A percentile compares a stretch with the other conserved stretches of the same genome.
These are phyloP conservation scores for Spea multiplicata DNA, from an alignment of 2,113 vertebrate species.

Conservation along the genomic window DNA sequence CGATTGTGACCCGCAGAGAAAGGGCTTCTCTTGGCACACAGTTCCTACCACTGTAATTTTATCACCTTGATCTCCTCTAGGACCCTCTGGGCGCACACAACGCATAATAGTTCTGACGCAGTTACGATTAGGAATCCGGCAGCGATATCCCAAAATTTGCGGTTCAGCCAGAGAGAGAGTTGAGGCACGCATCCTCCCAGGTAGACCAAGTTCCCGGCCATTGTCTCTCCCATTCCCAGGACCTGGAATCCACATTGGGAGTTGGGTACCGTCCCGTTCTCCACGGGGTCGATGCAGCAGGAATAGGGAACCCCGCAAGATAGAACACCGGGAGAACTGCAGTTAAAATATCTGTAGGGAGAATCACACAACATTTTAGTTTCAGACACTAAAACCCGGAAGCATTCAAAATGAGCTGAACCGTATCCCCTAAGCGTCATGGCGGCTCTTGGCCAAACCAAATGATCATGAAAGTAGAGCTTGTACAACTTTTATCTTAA, in stretches of 20 bases:
- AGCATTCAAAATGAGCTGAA: too few species aligned
- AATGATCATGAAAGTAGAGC: too few species aligned
- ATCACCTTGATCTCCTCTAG: slow-evolving; percentile 58
- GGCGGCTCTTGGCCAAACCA: too few species aligned
- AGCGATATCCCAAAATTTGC: slow-evolving; percentile 54
- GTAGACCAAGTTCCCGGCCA: slow-evolving; percentile 64
- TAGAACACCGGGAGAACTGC: slow-evolving; percentile 76
- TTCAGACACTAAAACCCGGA: too few species aligned
- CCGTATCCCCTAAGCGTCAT: too few species aligned
- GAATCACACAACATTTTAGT: background rate
- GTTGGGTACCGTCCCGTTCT: slow-evolving; percentile 73
- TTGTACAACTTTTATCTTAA: too few species aligned
- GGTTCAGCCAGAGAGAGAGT: slow-evolving; percentile 69
- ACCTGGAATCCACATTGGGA: slow-evolving; percentile 75
- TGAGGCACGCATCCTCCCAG: slow-evolving; percentile 71
- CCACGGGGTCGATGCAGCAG: slow-evolving; percentile 77
- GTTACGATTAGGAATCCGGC: slow-evolving; percentile 23
- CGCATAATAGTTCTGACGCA: slow-evolving; percentile 65
- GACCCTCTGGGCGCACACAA: slow-evolving; percentile 65
- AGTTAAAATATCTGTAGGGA: slow-evolving; percentile 85
- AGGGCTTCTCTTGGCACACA: too few species aligned
- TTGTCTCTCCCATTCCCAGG: slow-evolving; percentile 65
- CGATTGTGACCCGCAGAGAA: too few species aligned
- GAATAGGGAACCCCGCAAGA: slow-evolving; percentile 85
- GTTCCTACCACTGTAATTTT: slow-evolving; percentile 4